Evolutionary conservation across 2,888 invertebrate genomes (phyloP).

Genomic region (Allolobophora icterica): DNA sequence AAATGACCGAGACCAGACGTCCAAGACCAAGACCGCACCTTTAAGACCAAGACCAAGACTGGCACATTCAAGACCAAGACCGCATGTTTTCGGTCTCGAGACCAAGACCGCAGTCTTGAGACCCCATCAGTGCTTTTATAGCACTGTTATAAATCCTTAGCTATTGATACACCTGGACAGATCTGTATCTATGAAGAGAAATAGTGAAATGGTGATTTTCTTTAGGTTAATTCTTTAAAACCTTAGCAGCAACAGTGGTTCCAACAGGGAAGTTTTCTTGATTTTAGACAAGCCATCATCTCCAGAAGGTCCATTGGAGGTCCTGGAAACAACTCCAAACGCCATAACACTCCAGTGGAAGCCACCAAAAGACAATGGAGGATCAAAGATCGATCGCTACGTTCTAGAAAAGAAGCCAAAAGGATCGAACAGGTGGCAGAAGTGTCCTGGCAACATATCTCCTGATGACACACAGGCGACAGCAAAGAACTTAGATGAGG

Average conservation of each 20-base stretch:
- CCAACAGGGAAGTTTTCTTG: background rate
- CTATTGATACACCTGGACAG: too few relatives aligned
- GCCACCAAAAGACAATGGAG: slow-evolving; percentile 95
- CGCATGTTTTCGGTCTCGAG: too few relatives aligned
- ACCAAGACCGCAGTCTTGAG: too few relatives aligned
- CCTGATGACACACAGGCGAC: slow-evolving; percentile 62
- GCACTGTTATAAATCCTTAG: too few relatives aligned
- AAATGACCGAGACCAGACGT: too few relatives aligned
- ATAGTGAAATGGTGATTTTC: too few relatives aligned
- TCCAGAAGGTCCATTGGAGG: slow-evolving; percentile 84
- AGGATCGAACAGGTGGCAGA: slow-evolving; percentile 63
- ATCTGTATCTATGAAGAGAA: too few relatives aligned
- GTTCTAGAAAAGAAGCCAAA: slow-evolving; percentile 88
- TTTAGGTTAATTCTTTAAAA: background rate
- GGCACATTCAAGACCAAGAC: too few relatives aligned
- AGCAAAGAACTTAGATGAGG: slow-evolving; percentile 88
- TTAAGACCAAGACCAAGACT: too few relatives aligned
- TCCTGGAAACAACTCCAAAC: slow-evolving; percentile 93
- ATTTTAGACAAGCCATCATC: slow-evolving; percentile 80
- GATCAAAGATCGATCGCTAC: slow-evolving; percentile 92
- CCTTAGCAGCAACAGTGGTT: background rate
- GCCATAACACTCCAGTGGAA: slow-evolving; percentile 94
- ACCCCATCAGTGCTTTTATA: too few relatives aligned
- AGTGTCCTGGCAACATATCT: slow-evolving; percentile 49
- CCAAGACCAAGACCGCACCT: too few relatives aligned